These are phyloP conservation scores for Kobus ellipsiprymnus DNA, from an alignment of 2,113 vertebrate genomes.

Conservation along the genomic window DNA sequence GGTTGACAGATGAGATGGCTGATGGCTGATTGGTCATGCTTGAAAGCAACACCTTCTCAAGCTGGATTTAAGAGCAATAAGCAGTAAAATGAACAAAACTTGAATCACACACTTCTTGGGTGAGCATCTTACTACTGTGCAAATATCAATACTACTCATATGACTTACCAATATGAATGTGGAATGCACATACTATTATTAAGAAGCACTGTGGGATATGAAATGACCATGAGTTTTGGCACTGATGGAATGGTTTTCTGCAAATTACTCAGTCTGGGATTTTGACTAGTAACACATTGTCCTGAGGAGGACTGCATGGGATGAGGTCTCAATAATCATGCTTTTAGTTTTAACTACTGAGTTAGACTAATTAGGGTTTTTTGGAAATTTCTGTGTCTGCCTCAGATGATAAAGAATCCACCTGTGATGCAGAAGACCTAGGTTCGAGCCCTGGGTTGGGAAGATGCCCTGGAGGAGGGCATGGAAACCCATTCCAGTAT, in stretches of 20 bases:
- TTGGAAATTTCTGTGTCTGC: background rate
- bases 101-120: background rate
- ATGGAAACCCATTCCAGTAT: background rate
- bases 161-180: background rate
- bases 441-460: background rate
- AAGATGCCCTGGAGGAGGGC: too few species aligned
- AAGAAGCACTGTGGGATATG: background rate
- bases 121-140: background rate
- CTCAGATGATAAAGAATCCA: background rate
- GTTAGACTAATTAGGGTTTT: background rate
- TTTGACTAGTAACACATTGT: background rate
- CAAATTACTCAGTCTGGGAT: background rate
- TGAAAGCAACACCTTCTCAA: background rate
- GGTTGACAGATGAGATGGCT: background rate
- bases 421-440: background rate
- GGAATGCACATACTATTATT: background rate
- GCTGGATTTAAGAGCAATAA: background rate
- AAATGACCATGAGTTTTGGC: background rate
- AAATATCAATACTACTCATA: background rate
- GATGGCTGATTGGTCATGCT: background rate
- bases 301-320: background rate
- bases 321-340: background rate
- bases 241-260: background rate
- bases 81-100: background rate
- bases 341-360: background rate